Evolutionary conservation across 2,888 invertebrate genomes (phyloP).

Genomic region (Watsonalla cultraria): DNA sequence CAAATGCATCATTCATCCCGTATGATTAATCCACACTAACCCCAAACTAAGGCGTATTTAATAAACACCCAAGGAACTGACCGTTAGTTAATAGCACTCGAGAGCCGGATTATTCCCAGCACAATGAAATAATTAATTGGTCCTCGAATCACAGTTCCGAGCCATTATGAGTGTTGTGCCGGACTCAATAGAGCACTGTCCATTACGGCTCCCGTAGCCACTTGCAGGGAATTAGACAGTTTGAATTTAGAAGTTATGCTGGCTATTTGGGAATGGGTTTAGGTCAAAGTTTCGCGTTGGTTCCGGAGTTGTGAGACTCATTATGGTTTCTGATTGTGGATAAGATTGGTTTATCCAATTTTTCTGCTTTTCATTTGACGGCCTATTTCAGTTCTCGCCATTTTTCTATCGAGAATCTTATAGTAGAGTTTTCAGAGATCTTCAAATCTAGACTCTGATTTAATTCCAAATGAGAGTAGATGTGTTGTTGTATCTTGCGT

Average conservation of each 20-base stretch:
- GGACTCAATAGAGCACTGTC: slow-evolving; percentile 50
- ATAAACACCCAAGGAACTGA: slow-evolving; percentile 75
- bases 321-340: not conserved
- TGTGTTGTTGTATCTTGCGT: no score
- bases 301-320: slow-evolving; percentile 3
- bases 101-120: slow-evolving; percentile 55
- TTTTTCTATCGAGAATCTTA: no score
- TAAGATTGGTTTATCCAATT: no score
- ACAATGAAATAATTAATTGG: slow-evolving; percentile 77
- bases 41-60: slow-evolving; percentile 56
- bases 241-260: slow-evolving; percentile 32
- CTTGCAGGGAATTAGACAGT: slow-evolving; percentile 55
- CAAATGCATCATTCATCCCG: not conserved
- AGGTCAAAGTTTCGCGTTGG: slow-evolving; percentile 1
- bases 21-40: slow-evolving; percentile 27
- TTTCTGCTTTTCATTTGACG: no score
- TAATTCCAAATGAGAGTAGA: no score
- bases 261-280: slow-evolving; percentile 11
- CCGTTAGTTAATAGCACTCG: slow-evolving; percentile 68
- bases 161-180: slow-evolving; percentile 43
- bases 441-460: no score
- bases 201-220: slow-evolving; percentile 47
- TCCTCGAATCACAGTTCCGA: slow-evolving; percentile 62
- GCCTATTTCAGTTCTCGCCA: no score
- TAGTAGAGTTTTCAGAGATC: no score